Evolutionary conservation across 2,113 vertebrate species (phyloP), one percentile per base, ranked within the genome.

Genomic region (Gymnorhina tibicen): DNA sequence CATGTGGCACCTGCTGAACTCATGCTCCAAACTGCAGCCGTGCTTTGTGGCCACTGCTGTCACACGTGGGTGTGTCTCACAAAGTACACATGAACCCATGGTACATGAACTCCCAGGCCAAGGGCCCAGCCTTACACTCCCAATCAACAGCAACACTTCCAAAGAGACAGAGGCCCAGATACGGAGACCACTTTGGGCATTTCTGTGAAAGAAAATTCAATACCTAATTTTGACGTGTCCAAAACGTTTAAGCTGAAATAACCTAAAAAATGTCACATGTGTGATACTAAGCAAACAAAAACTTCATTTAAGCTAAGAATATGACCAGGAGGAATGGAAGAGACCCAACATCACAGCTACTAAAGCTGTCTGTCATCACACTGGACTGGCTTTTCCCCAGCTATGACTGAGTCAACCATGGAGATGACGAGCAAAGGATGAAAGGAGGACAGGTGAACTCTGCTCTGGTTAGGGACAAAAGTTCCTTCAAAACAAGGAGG

Each of bases 391-490:
- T 55, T 27, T n/a, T 15, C 41, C 49, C 35, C 79, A 73, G 59
- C 44, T 77, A 4, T 7, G 10, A 39, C 41, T 4, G 33, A 62
- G 26, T 52, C 27, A 49, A 0, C 42, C 37, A 44, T 0, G 9
- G 30, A 59, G 44, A 46, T 0, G 5, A 64, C 11, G 20, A 91
- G 28, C 49, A 85, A 58, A 32, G 49, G 19, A 55, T 16, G 30
- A 28, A 42, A 73, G 55, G 39, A 55, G 0, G 6, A 39, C 49
- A 80, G 44, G 53, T 67, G 44, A 77, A 14, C 49, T 49, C 86
- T 17, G 20, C 49, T 49, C 86, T 17, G 20, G 11, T 22, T 28
- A 70, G 2, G 8, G 21, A 33, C 56, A 78, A 30, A 58, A 49
- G 21, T 12, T 62, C 56, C 59, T 47, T 14, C 47, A 35, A 53